These are phyloP conservation scores for Rhinoptilus africanus DNA, from an alignment of 2,113 vertebrate genomes.

Conservation along the genomic window DNA sequence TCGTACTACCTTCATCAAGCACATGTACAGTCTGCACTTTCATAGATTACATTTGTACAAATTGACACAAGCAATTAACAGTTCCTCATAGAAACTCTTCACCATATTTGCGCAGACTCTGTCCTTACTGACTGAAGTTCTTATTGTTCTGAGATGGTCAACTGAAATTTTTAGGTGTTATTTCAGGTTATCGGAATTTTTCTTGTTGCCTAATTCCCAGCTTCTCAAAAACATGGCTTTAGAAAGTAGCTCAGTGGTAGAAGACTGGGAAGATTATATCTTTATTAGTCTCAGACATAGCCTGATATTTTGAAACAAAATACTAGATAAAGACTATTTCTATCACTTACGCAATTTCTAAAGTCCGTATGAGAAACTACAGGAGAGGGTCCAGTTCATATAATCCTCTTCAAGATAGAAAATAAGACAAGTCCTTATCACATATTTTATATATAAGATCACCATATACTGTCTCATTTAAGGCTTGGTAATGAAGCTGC, in stretches of 20 bases:
- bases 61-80: background rate
- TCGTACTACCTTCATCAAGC: background rate
- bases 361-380: constrained; percentile 23
- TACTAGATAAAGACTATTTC: constrained; percentile 44
- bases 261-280: background rate
- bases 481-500: constrained; percentile 4
- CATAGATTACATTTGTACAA: background rate
- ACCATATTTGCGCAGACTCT: background rate
- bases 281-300: constrained; percentile 1
- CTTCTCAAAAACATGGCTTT: background rate
- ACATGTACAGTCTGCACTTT: background rate
- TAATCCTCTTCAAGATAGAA: constrained; percentile 45
- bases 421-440: constrained; percentile 48
- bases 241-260: background rate
- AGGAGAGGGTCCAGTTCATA: background rate
- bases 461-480: background rate
- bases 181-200: background rate
- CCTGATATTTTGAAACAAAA: constrained; percentile 43
- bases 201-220: background rate
- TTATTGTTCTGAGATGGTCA: background rate
- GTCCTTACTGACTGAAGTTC: background rate
- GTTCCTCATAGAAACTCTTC: background rate
- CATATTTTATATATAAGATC: constrained; percentile 46
- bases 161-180: background rate
- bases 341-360: constrained; percentile 22